Evolutionary conservation across 2,888 invertebrate species (phyloP), one percentile per base, ranked within the genome.

Genomic region (Acanthoscelides obtectus): DNA sequence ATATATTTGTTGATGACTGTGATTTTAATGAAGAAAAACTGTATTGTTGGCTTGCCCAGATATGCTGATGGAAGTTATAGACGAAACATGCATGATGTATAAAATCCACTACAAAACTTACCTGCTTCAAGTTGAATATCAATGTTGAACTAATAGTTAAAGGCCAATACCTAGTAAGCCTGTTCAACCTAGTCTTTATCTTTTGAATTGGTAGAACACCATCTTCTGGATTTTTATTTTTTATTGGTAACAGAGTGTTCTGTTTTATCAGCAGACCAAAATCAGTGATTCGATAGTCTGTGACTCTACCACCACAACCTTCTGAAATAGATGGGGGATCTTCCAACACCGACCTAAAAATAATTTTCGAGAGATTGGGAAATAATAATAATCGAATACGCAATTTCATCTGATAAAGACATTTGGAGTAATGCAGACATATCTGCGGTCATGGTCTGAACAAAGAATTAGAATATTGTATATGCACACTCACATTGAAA

Each of bases 261-360:
- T 92, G 91, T 81, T 94, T 93, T 89, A 98, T 95, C 64, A 98
- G 88, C 6, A 91, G 90, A 0, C 96, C 96, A 84, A 98, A 96
- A 85, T 98, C 97, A 84, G 92, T 88, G 75, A 91, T 90, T 72
- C 91, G 89, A 82, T 98, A 98, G 84, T 98, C 98, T 0, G 96
- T 95, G 66, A 98, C 95, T 66, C 97, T 88, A 0, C 98, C 98
- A 0, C 98, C 98, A 64, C 93, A 92, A 0, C 98, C 98, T 86
- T 98, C 98, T 25, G 94, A 95, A 69, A 98, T 94, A 0, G 97
- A 95, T 0, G 98, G 98, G 0, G 97, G 96, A 84, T 98, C 98
- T 83, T 98, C 98, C 70, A 97, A 89, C 2, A 96, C 93, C 66
- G 95, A 94, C 64, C 97, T 85, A 22, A 66, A 74, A 70, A 22